Evolutionary conservation across 2,888 invertebrate species (phyloP).

Genomic region (Hemaris fuciformis): DNA sequence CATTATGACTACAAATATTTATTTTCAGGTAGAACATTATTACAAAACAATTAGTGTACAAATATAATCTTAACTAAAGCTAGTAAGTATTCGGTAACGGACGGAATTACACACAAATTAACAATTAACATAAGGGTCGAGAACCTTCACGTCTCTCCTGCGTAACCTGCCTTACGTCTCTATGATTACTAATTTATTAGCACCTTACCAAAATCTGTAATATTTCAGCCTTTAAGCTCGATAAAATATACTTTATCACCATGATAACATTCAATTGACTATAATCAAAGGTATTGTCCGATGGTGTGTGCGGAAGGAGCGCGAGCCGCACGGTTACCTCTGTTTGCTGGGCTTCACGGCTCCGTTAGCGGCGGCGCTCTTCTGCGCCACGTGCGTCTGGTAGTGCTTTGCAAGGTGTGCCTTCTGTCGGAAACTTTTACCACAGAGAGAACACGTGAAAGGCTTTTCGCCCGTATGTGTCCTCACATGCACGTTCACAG

Average conservation of each 20-base stretch:
- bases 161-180: conserved; percentile 60
- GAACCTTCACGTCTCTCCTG: conserved; percentile 56
- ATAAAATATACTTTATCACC: conserved; percentile 63
- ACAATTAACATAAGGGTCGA: conserved; percentile 69
- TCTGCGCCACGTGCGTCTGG: conserved; percentile 95
- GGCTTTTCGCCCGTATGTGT: conserved; percentile 99
- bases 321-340: conserved; percentile 63
- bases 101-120: conserved; percentile 78
- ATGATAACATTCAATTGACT: conserved; percentile 73
- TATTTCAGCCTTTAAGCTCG: conserved; percentile 76
- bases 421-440: conserved; percentile 95
- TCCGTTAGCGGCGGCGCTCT: conserved; percentile 86
- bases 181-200: conserved; percentile 72
- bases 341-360: conserved; percentile 78
- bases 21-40: conserved; percentile 12
- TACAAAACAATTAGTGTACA: conserved; percentile 38
- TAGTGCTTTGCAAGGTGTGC: conserved; percentile 96
- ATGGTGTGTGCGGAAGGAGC: conserved; percentile 12
- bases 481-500: conserved; percentile 98
- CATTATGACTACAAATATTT: conserved; percentile 31
- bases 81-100: conserved; percentile 79
- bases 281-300: conserved; percentile 46
- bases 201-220: conserved; percentile 79
- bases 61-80: conserved; percentile 68
- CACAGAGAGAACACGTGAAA: conserved; percentile 96